Percentiles rank a stretch among this genome's conserved stretches.
phyloP scores from a whole-genome alignment of 1,140 invertebrate genomes.

The Brachionus paranguensis region DNA sequence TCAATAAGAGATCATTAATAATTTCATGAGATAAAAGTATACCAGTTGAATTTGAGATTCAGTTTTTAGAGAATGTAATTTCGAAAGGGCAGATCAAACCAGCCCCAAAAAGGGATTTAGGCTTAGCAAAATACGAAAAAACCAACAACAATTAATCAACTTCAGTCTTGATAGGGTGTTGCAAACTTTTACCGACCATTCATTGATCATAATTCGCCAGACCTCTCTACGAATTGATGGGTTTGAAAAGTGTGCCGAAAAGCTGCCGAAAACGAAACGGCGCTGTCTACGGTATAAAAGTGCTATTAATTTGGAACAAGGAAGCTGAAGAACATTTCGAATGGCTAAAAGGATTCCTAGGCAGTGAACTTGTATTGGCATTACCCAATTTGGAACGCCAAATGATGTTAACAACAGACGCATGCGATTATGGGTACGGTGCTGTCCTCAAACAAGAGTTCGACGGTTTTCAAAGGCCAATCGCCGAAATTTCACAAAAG shows the following conservation, averaged over 20 bases:
- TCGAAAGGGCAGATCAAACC: too few relatives aligned
- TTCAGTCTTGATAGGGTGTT: background rate
- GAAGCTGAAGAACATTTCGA: background rate
- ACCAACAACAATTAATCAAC: background rate
- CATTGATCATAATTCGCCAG: background rate
- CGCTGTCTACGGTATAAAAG: too few relatives aligned
- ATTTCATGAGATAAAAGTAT: background rate
- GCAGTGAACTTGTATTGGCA: background rate
- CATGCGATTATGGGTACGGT: background rate
- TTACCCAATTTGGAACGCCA: background rate
- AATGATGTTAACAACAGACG: background rate
- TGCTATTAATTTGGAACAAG: background rate
- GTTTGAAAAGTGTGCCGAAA: background rate
- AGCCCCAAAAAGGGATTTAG: too few relatives aligned
- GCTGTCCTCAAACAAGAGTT: background rate
- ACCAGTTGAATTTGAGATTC: too few relatives aligned
- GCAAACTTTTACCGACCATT: background rate
- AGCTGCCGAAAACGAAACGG: background rate
- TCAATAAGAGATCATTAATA: background rate
- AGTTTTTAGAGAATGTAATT: too few relatives aligned
- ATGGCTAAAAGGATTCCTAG: background rate
- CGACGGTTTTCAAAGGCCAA: background rate
- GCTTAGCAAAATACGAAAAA: too few relatives aligned
- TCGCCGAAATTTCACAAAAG: background rate
- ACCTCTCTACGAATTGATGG: background rate